A percentile compares a stretch with the other conserved stretches of the same genome.
Conservation (phyloP, 2,888 invertebrate species). For the Drosophila helvetica region DNA sequence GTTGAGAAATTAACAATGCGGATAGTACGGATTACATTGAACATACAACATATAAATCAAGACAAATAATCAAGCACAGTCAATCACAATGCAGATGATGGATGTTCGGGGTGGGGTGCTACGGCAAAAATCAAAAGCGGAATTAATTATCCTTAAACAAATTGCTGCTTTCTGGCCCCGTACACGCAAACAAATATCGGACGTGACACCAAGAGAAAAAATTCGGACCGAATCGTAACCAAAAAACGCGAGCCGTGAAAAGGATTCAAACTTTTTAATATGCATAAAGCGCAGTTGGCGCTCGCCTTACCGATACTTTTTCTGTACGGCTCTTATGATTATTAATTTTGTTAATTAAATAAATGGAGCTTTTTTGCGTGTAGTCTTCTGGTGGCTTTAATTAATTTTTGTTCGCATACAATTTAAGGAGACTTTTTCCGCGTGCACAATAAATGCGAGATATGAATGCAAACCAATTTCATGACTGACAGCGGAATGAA, state of each 20-base stretch:
- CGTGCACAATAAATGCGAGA: slow-evolving; percentile 19
- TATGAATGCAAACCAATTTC: slow-evolving; percentile 53
- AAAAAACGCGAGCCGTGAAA: slow-evolving; percentile 38
- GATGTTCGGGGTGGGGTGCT: not conserved
- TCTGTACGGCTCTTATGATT: slow-evolving; percentile 21
- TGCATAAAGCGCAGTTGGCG: slow-evolving; percentile 15
- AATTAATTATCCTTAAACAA: slow-evolving; percentile 17
- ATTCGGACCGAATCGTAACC: slow-evolving; percentile 1
- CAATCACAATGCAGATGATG: slow-evolving; percentile 29
- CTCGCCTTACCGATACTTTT: slow-evolving; percentile 5
- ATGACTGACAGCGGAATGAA: slow-evolving; percentile 62
- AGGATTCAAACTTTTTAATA: slow-evolving; percentile 26
- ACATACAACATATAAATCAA: slow-evolving; percentile 63
- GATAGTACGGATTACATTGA: slow-evolving; percentile 5
- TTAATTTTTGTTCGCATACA: slow-evolving; percentile 37
- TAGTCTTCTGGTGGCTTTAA: slow-evolving; percentile 27
- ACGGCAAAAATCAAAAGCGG: slow-evolving; percentile 3
- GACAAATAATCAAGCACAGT: slow-evolving; percentile 73
- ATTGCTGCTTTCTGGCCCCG: slow-evolving; percentile 1
- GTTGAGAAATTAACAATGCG: slow-evolving; percentile 44
- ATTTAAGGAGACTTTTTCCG: slow-evolving; percentile 27
- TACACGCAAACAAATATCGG: slow-evolving; percentile 8
- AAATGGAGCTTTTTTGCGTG: slow-evolving; percentile 20
- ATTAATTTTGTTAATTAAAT: slow-evolving; percentile 41
- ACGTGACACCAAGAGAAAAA: slow-evolving; percentile 9